phyloP scores from a whole-genome alignment of 2,888 invertebrate species.

The Aleiodes leptofemur region DNA sequence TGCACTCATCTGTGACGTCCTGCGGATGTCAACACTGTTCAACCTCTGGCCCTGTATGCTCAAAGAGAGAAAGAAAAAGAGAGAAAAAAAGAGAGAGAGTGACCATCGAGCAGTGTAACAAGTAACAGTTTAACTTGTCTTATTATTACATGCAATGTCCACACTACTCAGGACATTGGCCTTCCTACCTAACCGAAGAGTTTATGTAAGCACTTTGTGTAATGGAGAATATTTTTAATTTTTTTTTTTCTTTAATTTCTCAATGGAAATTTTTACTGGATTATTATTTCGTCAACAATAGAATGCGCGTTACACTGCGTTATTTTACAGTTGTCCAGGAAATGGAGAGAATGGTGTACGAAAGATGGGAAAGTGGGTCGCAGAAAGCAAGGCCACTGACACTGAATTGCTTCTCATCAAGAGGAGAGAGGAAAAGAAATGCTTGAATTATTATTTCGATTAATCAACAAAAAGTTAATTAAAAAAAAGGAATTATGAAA shows the following conservation, averaged over 20 bases:
- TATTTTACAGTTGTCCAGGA: slow-evolving; percentile 27
- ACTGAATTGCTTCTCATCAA: slow-evolving; percentile 59
- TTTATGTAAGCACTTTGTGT: slow-evolving; percentile 61
- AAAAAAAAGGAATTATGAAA: too few relatives aligned
- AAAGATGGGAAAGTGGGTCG: slow-evolving; percentile 72
- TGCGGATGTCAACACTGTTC: slow-evolving; percentile 44
- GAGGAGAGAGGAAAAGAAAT: slow-evolving; percentile 15
- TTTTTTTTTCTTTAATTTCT: not conserved
- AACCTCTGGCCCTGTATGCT: slow-evolving; percentile 39
- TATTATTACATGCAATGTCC: slow-evolving; percentile 36
- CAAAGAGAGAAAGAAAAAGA: too few relatives aligned
- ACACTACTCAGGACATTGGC: slow-evolving; percentile 66
- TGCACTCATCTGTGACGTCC: slow-evolving; percentile 47
- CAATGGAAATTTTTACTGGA: not conserved
- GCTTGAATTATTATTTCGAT: slow-evolving; percentile 17
- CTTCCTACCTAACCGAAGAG: slow-evolving; percentile 59
- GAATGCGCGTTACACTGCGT: not conserved
- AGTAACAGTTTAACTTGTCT: slow-evolving; percentile 25
- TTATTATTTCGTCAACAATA: slow-evolving; percentile 14
- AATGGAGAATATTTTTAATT: not conserved
- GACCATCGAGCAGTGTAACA: slow-evolving; percentile 54
- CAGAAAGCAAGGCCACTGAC: slow-evolving; percentile 76
- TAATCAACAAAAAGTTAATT: not conserved
- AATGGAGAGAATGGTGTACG: slow-evolving; percentile 20
- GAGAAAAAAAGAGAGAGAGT: slow-evolving; percentile 43